Evolutionary conservation across 2,888 invertebrate genomes (phyloP), one percentile per base, ranked within the genome.

Genomic region (Phasia obesa): DNA sequence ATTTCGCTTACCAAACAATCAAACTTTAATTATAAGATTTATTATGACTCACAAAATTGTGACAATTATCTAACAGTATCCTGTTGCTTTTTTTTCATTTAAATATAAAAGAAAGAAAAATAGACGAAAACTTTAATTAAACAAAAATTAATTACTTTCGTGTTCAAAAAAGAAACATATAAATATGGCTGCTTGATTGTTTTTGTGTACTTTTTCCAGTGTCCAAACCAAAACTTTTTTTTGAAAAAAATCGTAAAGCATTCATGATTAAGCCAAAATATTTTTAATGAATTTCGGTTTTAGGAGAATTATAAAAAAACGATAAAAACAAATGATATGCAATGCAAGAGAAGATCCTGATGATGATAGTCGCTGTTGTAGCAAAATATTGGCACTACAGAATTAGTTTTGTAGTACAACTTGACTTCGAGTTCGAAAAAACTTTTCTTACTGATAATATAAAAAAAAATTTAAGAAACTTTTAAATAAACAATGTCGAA

Each of bases 1-100:
- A 76, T 73, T 71, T 83, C 71, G 75, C 65, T 83, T 83, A 59
- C 47, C 60, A 79, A 83, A 25, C 71, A 83, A 79, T 83, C 83
- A 83, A 83, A 83, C 60, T 83, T 83, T 79, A 83, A 83, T 83
- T 83, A 83, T 60, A 67, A 76, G 75, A 83, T 67, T 71, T 79
- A 79, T 83, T 79, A 73, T 76, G 17, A 60, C 67, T 71, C 65
- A 49, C 49, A 55, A 64, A 79, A 53, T 65, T 73, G 65, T 35
- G 42, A 73, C 59, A 73, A 65, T 65, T 57, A 49, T 7, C 17
- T 35, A 71, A 49, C 47, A 13, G 17, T 4, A 35, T 53, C 35
- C 57, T 57, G 49, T 59, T 73, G 64, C 17, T 51, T 65, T 73
- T 78, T 38, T 38, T n/a, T 17, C 5, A 21, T 25, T 6, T 15